A percentile compares a stretch with the other conserved stretches of the same genome.
Conservation (phyloP, 2,113 vertebrate species). For the Onychostoma macrolepis region DNA sequence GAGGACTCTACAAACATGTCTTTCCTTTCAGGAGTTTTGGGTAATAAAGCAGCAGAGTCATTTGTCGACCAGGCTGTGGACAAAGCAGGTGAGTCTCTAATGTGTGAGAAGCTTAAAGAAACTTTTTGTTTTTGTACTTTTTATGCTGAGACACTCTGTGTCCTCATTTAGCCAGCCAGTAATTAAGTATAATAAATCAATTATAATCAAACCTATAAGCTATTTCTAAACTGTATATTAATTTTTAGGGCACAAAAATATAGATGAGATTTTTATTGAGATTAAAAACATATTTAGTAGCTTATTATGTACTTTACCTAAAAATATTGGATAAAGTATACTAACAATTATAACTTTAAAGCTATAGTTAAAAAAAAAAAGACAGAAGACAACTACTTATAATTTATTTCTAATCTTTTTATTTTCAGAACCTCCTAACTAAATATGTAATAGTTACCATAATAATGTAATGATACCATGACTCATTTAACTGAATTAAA, state of each 20-base stretch:
- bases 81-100: slow-evolving; percentile 65
- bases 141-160: neutral
- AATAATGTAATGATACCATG: neutral
- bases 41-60: slow-evolving; percentile 25
- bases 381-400: neutral
- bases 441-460: neutral
- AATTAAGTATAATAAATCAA: too few species aligned
- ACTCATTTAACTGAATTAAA: neutral
- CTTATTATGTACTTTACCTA: neutral
- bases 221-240: neutral
- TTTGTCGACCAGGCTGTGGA: slow-evolving; percentile 50
- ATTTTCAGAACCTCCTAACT: neutral
- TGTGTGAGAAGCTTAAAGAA: neutral
- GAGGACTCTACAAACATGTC: slow-evolving; percentile 51
- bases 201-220: neutral
- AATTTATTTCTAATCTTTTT: neutral
- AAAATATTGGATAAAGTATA: neutral
- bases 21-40: slow-evolving; percentile 30
- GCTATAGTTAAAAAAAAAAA: neutral
- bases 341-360: neutral
- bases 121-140: neutral
- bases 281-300: neutral
- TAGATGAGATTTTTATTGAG: neutral
- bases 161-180: neutral
- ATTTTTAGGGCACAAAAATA: too few species aligned